Percentiles rank a stretch among this genome's conserved stretches.
phyloP scores from a whole-genome alignment of 2,888 invertebrate species.

The Eristalis arbustorum region DNA sequence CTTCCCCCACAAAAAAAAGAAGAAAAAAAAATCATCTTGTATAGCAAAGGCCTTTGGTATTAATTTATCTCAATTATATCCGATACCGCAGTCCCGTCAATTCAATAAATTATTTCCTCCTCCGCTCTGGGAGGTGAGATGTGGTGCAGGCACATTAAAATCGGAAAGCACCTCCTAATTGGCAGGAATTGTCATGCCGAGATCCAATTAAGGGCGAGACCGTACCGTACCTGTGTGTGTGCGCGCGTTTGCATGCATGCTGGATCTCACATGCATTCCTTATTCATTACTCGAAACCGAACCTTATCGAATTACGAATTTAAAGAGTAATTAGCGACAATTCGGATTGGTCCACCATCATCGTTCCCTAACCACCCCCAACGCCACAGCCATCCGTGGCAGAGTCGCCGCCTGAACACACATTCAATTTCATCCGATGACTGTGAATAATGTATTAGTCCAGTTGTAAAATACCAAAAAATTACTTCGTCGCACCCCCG shows the following conservation, averaged over 20 bases:
- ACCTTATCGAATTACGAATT: constrained; percentile 69
- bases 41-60: not conserved
- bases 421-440: constrained; percentile 65
- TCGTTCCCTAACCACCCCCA: not conserved
- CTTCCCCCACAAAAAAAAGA: not conserved
- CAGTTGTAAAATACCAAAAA: constrained; percentile 66
- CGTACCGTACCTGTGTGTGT: too few relatives aligned
- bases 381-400: too few relatives aligned
- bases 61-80: constrained; percentile 52
- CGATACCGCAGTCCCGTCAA: constrained; percentile 9
- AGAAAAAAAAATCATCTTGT: not conserved
- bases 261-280: constrained; percentile 31
- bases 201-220: constrained; percentile 57
- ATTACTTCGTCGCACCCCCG: constrained; percentile 34
- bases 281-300: constrained; percentile 68
- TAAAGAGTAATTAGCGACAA: constrained; percentile 68
- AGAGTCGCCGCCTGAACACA: not conserved
- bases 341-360: not conserved
- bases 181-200: constrained; percentile 58
- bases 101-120: constrained; percentile 31
- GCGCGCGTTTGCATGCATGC: not conserved
- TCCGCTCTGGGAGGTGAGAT: not conserved
- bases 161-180: constrained; percentile 55
- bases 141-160: constrained; percentile 25
- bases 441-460: constrained; percentile 70